Percentiles rank a stretch among this genome's conserved stretches.
Conservation (phyloP, 1,140 invertebrate species). For the Kradibia gibbosae region DNA sequence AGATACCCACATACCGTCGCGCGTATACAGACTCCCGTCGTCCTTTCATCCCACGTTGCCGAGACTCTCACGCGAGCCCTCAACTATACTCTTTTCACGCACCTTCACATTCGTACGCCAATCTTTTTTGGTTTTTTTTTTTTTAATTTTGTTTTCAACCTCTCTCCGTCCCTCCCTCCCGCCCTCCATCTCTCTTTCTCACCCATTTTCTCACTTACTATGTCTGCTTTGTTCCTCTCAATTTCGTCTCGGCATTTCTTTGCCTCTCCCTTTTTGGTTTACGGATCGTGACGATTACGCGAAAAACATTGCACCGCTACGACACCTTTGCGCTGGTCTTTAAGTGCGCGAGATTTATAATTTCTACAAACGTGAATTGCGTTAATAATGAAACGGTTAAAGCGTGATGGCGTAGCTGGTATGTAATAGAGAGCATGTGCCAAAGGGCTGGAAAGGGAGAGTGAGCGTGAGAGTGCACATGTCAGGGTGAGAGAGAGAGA, state of each 20-base stretch:
- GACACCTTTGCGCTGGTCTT: slow-evolving; percentile 25
- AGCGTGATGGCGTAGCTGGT: slow-evolving; percentile 22
- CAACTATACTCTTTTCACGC: slow-evolving; percentile 7
- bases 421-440: background rate
- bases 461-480: background rate
- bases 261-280: slow-evolving; percentile 18
- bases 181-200: background rate
- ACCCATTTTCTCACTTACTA: background rate
- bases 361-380: slow-evolving; percentile 44
- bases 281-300: slow-evolving; percentile 44
- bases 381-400: slow-evolving; percentile 47
- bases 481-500: background rate
- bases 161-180: too few species aligned
- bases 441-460: background rate
- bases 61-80: slow-evolving; percentile 44
- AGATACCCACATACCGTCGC: slow-evolving; percentile 50
- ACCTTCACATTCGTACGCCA: background rate
- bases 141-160: background rate
- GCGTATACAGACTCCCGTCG: slow-evolving; percentile 8
- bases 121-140: too few species aligned
- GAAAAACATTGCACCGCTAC: slow-evolving; percentile 31
- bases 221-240: background rate
- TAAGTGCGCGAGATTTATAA: slow-evolving; percentile 48
- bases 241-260: background rate
- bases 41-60: slow-evolving; percentile 44